Evolutionary conservation across 2,797 vertebrate genomes (phyloP), one percentile per base, ranked within the genome.

Genomic region (Psittacula derbiana): DNA sequence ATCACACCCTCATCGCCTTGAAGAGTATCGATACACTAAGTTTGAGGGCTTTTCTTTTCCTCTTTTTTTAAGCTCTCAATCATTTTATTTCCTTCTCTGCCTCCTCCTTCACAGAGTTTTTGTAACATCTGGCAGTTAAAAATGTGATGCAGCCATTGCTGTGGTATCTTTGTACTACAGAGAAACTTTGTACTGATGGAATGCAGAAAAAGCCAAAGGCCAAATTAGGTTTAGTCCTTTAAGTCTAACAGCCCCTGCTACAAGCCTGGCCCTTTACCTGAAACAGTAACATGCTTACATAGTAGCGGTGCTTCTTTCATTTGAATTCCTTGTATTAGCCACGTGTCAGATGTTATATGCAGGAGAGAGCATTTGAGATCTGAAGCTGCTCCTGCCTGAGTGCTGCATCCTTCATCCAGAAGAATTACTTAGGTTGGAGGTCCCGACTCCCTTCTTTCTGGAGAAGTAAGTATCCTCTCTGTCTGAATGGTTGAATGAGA

Each of bases 21-120:
- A 96, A 96, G 91, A 97, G 85, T 95, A 96, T 94, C 50, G 30
- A 95, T 95, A 94, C 13, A 57, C 47, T 71, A 90, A 95, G 78
- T 92, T 81, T 57, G 76, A 82, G 73, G 21, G n/a, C 20, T 60
- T 92, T 79, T 44, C 65, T 72, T 76, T 62, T 57, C 66, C 40
- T 72, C 16, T 31, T 27, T 69, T 69, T 71, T 74, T 27, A 31
- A 88, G 78, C 25, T 92, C 78, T 72, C 65, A 24, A 4, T 75
- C 44, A 31, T 81, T 38, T 49, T 76, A 15, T 46, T 92, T 93
- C 69, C 36, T 75, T 57, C 33, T 71, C 58, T 88, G 14, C 53
- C 87, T 81, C 50, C 18, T 93, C 43, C 58, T 93, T 95, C 44
- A 67, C 31, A 88, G 49, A 70, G 9, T 18, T 88, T 90, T 87